Base-by-base conservation (phyloP, 53 echinoderm and acorn worm genomes). In the Pentamera pediparva region DNA sequence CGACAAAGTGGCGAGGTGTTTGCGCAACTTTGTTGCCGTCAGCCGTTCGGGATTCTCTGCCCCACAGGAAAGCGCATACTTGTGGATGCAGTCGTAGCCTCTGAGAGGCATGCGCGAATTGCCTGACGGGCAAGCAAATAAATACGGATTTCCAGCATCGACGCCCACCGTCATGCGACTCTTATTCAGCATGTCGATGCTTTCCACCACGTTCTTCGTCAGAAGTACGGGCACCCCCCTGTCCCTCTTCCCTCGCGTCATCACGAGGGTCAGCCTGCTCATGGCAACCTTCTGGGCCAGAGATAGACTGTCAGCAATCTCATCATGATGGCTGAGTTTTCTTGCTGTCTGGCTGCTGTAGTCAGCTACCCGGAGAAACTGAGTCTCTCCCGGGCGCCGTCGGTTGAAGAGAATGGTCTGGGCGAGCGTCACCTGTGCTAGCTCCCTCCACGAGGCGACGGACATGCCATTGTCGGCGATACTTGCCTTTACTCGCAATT, bases 11-110 rank as follows among this genome's bases (percentile, higher is more conserved):
- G 78, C 82, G 2, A 86, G 40, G 17, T 82, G 72, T 32, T 82
- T 86, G 20, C 86, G 35, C 2, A 86, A 65, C 29, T 82, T 82
- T 2, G 82, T 86, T 34, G 77, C 39, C 9, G 50, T 59, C 8
- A 82, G 49, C 15, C 34, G 59, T 26, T 77, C 73, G 35, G 86
- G 86, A 51, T 81, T 40, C 19, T 69, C 47, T 45, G 76, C 61
- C 8, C 30, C 35, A 76, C 61, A 76, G n/a, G 24, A 20, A 20
- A 34, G 61, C 20, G 61, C 60, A 61, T 35, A 76, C 18, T 47
- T 60, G 31, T 61, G 39, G 31, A 61, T 41, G 28, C 76, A 59
- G 32, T 76, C 61, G 17, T 41, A 61, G 5, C 76, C 76, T 59
- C 76, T 76, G 5, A 39, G 5, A 35, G 39, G 58, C 48, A 27